These are phyloP conservation scores for Frieseomelitta varia DNA, from an alignment of 1,140 invertebrate species.

Conservation along the genomic window DNA sequence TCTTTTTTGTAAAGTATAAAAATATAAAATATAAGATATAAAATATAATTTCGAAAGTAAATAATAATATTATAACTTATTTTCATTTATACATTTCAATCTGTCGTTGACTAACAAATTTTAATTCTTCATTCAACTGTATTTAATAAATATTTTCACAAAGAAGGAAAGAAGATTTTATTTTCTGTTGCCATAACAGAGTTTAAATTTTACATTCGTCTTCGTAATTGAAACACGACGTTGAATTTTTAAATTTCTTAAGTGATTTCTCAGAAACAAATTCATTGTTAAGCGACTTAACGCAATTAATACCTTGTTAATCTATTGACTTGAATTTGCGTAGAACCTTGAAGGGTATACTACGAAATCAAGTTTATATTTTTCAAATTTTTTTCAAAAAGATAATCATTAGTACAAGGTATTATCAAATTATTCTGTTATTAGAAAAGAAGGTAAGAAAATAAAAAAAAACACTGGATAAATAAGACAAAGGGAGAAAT, in stretches of 20 bases:
- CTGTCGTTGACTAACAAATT: too few relatives aligned
- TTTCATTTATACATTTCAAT: too few relatives aligned
- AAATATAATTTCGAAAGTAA: background rate
- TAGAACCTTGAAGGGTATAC: background rate
- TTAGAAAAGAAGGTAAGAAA: background rate
- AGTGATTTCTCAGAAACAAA: background rate
- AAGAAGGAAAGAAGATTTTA: too few relatives aligned
- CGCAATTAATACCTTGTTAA: background rate
- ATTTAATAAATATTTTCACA: too few relatives aligned
- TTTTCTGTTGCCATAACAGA: too few relatives aligned
- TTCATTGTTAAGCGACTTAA: background rate
- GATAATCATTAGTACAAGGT: background rate
- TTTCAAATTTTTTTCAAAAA: background rate
- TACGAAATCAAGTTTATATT: background rate
- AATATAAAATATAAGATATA: too few relatives aligned
- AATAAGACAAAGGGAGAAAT: background rate
- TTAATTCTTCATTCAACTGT: too few relatives aligned
- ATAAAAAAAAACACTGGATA: background rate
- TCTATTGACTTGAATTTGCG: slow-evolving; percentile 12
- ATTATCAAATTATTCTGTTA: background rate
- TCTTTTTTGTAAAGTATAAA: background rate
- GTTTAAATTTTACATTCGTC: background rate
- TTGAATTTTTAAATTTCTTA: background rate
- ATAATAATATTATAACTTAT: background rate
- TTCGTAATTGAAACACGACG: background rate